These are phyloP conservation scores for Yponomeuta cagnagella DNA, from an alignment of 2,888 invertebrate genomes.

Conservation along the genomic window DNA sequence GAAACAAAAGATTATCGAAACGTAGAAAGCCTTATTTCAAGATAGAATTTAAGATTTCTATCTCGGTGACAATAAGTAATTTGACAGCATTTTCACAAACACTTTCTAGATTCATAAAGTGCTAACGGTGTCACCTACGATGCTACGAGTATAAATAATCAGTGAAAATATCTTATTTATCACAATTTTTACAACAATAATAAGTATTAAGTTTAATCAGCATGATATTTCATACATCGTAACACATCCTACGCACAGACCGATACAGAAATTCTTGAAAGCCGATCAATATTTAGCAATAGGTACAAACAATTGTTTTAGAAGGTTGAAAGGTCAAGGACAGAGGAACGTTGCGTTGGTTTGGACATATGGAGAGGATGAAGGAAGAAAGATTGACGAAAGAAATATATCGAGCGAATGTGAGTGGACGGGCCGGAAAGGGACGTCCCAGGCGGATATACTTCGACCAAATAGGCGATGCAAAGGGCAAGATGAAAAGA, in stretches of 20 bases:
- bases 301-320: not conserved
- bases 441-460: too few relatives aligned
- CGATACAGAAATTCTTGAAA: not conserved
- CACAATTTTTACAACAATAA: too few relatives aligned
- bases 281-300: not conserved
- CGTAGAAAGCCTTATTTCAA: conserved; percentile 7
- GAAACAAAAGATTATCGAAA: conserved; percentile 1
- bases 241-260: not conserved
- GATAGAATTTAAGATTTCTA: not conserved
- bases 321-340: too few relatives aligned
- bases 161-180: too few relatives aligned
- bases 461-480: too few relatives aligned
- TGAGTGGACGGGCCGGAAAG: too few relatives aligned
- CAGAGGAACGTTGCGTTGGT: too few relatives aligned
- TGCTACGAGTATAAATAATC: conserved; percentile 24
- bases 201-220: too few relatives aligned
- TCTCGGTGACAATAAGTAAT: conserved; percentile 10
- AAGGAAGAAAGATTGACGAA: too few relatives aligned
- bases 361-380: too few relatives aligned
- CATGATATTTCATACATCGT: not conserved
- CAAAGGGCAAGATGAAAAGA: too few relatives aligned
- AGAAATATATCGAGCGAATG: too few relatives aligned
- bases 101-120: conserved; percentile 32
- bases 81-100: conserved; percentile 30
- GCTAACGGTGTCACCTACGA: conserved; percentile 31